A percentile compares a stretch with the other conserved stretches of the same genome.
Evolutionary conservation across 2,797 vertebrate species (phyloP).

Genomic region (Florisuga fusca): DNA sequence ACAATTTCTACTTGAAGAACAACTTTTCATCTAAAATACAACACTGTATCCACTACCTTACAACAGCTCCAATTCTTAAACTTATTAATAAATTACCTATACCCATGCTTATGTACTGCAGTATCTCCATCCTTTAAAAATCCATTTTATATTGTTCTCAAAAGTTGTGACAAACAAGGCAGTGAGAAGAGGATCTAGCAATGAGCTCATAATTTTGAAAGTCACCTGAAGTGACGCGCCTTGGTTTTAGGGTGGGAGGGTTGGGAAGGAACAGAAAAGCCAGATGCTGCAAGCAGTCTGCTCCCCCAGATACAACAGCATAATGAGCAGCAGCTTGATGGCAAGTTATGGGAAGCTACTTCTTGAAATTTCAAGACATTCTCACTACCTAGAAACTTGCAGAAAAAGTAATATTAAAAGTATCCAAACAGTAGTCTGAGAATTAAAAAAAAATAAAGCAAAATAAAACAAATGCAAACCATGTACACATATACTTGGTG

Average conservation of each 20-base stretch:
- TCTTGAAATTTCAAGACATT: slow-evolving; percentile 27
- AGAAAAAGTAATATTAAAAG: not conserved
- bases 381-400: not conserved
- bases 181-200: slow-evolving; percentile 33
- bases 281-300: not conserved
- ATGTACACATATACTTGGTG: rapidly evolving
- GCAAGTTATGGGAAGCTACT: not conserved
- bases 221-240: not conserved
- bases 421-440: not conserved
- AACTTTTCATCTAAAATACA: not conserved
- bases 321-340: not conserved
- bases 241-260: slow-evolving; percentile 13
- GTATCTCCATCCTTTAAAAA: not conserved
- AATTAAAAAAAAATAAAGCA: not conserved
- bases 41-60: not conserved
- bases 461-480: not conserved
- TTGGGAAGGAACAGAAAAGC: slow-evolving; percentile 28
- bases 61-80: not conserved
- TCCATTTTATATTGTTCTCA: not conserved
- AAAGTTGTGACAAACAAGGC: not conserved
- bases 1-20: slow-evolving; percentile 25
- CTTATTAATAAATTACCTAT: not conserved
- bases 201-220: not conserved
- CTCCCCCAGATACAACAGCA: not conserved
- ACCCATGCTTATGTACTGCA: not conserved